Evolutionary conservation across 1,140 invertebrate species (phyloP), one percentile per base, ranked within the genome.

Genomic region (Drosophila repletoides): DNA sequence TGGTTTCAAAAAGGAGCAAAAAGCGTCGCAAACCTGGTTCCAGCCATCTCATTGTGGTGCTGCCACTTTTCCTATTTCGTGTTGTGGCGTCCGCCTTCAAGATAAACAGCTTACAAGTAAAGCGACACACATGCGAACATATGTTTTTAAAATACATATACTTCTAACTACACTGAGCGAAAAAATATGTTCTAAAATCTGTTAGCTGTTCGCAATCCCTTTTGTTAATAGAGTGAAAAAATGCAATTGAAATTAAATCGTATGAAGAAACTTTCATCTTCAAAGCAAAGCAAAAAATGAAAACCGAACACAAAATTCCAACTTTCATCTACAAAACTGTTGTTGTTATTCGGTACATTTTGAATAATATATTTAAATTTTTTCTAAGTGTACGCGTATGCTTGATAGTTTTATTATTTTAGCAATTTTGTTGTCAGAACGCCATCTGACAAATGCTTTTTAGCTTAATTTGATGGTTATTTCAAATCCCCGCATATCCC

Each of bases 91-190:
- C 19, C 60, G 38, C 22, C 59, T 72, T 43, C 40, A 56, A 75
- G 76, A 80, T 75, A 79, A 79, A 81, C 76, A 76, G 76, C 76
- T 70, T 63, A 56, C 36, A 38, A 72, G 52, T 38, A 64, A 51
- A 71, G 74, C 46, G 51, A 63, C 38, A 52, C 65, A 64, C 59
- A 70, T 65, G 52, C 72, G 45, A 59, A 67, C 53, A 73, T 58
- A 41, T 34, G 60, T 43, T n/a, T n/a, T n/a, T n/a, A n/a, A n/a
- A n/a, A n/a, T n/a, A n/a, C n/a, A n/a, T n/a, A n/a, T n/a, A n/a
- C n/a, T n/a, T n/a, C n/a, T n/a, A n/a, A n/a, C n/a, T n/a, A n/a
- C n/a, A n/a, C n/a, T n/a, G n/a, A n/a, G n/a, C n/a, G n/a, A n/a
- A n/a, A n/a, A n/a, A n/a, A n/a, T n/a, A n/a, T n/a, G n/a, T n/a